A percentile compares a stretch with the other conserved stretches of the same genome.
phyloP scores from a whole-genome alignment of 1,140 invertebrate genomes.

The Scaptodrosophila lebanonensis region DNA sequence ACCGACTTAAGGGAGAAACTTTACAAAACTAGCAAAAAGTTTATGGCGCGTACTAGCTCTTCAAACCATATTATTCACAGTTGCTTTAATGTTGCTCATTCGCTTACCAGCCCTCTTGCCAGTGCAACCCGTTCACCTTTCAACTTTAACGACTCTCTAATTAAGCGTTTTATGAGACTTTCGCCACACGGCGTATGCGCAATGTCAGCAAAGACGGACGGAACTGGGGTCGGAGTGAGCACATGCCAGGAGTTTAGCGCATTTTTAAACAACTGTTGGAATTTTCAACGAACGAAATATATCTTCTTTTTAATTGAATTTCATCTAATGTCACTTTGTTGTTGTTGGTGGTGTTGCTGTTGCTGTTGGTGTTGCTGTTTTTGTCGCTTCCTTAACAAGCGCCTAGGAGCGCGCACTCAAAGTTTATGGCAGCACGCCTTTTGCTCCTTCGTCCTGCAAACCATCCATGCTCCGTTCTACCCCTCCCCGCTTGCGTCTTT shows the following conservation, averaged over 20 bases:
- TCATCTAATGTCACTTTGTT: conserved; percentile 54
- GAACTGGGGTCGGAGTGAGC: conserved; percentile 12
- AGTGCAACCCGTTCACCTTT: no score
- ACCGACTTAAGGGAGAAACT: no score
- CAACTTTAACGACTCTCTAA: conserved; percentile 35
- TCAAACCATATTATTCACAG: no score
- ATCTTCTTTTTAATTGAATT: conserved; percentile 73
- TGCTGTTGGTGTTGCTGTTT: conserved; percentile 15
- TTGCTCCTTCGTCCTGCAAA: conserved; percentile 1
- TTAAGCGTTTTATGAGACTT: conserved; percentile 59
- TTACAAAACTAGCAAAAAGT: no score
- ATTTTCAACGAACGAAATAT: conserved; percentile 48
- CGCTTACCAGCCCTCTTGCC: no score
- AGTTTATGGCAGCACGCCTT: conserved; percentile 64
- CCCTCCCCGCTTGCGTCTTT: background rate
- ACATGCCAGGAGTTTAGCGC: conserved; percentile 8
- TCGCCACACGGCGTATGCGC: conserved; percentile 48
- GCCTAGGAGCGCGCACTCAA: conserved; percentile 21
- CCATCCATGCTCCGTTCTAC: conserved; percentile 2
- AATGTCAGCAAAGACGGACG: conserved; percentile 19
- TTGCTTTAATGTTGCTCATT: conserved; percentile 19
- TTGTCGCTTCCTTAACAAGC: conserved; percentile 57
- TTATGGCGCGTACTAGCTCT: no score
- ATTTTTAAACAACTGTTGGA: conserved; percentile 35
- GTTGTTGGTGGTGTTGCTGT: conserved; percentile 10